Percentiles rank a stretch among this genome's conserved stretches.
Conservation (phyloP, 1,140 invertebrate species). For the Diachasmimorpha longicaudata region DNA sequence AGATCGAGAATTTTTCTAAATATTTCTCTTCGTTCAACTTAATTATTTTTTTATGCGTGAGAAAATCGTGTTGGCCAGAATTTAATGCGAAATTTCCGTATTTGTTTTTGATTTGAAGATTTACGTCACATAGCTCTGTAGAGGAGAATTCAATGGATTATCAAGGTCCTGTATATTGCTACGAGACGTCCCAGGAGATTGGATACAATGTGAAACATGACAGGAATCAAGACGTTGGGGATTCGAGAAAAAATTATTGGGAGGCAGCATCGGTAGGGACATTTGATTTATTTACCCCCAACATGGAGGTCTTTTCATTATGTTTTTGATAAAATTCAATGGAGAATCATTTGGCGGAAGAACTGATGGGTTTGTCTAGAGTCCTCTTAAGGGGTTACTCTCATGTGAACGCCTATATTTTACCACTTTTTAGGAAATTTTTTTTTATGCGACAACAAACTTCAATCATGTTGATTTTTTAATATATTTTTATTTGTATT, state of each 20-base stretch:
- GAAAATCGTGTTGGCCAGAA: not conserved
- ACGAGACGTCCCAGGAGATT: slow-evolving; percentile 55
- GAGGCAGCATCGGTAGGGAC: slow-evolving; percentile 42
- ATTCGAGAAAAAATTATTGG: slow-evolving; percentile 47
- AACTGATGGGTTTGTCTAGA: too few species aligned
- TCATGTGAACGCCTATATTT: too few species aligned
- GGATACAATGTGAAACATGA: slow-evolving; percentile 44
- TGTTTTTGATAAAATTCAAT: too few species aligned
- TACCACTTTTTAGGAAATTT: too few species aligned
- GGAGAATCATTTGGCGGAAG: too few species aligned
- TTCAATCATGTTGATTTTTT: too few species aligned
- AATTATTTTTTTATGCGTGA: not conserved
- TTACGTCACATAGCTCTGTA: slow-evolving; percentile 41
- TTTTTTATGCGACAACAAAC: too few species aligned
- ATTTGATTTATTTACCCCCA: not conserved
- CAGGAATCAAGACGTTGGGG: slow-evolving; percentile 36
- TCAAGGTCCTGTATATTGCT: slow-evolving; percentile 48
- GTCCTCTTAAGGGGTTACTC: too few species aligned
- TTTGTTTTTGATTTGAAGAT: slow-evolving; percentile 35
- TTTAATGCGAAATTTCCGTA: not conserved
- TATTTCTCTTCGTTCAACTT: not conserved
- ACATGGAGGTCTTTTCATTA: not conserved
- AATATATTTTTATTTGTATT: too few species aligned
- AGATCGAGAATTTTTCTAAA: too few species aligned
- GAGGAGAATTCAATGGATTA: slow-evolving; percentile 58